Evolutionary conservation across 2,797 vertebrate genomes (phyloP), one percentile per base, ranked within the genome.

Genomic region (Arctocebus calabarensis): DNA sequence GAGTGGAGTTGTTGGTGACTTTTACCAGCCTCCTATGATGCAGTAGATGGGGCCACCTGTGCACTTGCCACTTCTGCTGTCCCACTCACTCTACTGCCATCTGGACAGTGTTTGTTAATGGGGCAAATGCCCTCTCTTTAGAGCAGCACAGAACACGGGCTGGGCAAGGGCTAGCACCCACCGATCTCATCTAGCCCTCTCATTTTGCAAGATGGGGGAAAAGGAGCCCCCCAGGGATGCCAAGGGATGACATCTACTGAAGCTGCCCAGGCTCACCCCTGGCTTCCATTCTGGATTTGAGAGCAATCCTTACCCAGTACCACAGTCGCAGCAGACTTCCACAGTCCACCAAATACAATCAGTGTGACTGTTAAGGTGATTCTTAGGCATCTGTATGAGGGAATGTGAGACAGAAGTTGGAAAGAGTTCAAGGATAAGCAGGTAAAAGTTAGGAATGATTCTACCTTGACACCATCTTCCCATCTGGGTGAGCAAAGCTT

Each of bases 101-200:
- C 59, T 25, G 5, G 61, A 48, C 23, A 0, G 7, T 1, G 37
- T 34, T 19, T 1, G 29, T n/a, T 1, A 23, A 23, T 13, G 5
- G 37, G 22, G 20, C 19, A 6, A 14, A 7, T 37, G 43, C 27
- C 37, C 40, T 40, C 59, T 71, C 32, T 10, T 59, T 11, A 3
- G 57, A 61, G 83, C 12, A 37, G 45, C 29, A 68, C 0, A 12
- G n/a, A 55, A 34, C 75, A 7, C 11, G 45, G 9, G 13, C 55
- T 17, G 27, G 40, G 62, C 4, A 62, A 29, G 25, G 8, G 23
- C 20, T 1, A 40, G 22, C 27, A 12, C 22, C 52, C 37, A 10
- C 2, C 43, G 57, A 34, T n/a, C 22, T 7, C 0, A 37, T 20
- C 66, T 7, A 64, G 34, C 52, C 52, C 32, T 48, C 45, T 55